These are phyloP conservation scores for Burhinus oedicnemus DNA, from an alignment of 2,113 vertebrate species.

Conservation along the genomic window DNA sequence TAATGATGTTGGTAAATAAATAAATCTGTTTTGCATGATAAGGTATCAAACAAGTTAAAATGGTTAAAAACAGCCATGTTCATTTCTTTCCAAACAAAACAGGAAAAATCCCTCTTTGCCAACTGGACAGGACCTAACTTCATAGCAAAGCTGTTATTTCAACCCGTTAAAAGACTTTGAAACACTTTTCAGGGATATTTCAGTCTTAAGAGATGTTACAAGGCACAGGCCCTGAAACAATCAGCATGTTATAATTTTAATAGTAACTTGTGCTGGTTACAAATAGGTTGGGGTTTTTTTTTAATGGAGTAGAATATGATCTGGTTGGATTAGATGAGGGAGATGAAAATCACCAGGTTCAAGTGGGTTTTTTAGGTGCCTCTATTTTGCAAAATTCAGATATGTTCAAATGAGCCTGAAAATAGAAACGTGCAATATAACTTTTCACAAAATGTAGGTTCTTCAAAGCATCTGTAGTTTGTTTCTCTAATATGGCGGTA, in stretches of 20 bases:
- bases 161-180: not conserved
- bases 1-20: constrained; percentile 39
- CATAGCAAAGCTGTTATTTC: constrained; percentile 31
- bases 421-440: not conserved
- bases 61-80: constrained; percentile 33
- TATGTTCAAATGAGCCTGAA: not conserved
- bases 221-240: not conserved
- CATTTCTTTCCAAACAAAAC: constrained; percentile 49
- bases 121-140: not conserved
- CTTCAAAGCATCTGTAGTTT: not conserved
- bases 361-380: not conserved
- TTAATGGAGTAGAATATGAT: not conserved
- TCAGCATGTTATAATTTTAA: not conserved
- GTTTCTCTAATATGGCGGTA: not conserved
- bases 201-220: not conserved
- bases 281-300: not conserved
- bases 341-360: not conserved
- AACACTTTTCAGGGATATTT: not conserved
- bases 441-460: not conserved
- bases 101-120: constrained; percentile 16
- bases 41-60: constrained; percentile 40
- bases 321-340: not conserved
- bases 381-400: not conserved
- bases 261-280: not conserved
- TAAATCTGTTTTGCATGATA: constrained; percentile 35